phyloP scores from a whole-genome alignment of 2,113 vertebrate genomes.

The Elephas maximus region DNA sequence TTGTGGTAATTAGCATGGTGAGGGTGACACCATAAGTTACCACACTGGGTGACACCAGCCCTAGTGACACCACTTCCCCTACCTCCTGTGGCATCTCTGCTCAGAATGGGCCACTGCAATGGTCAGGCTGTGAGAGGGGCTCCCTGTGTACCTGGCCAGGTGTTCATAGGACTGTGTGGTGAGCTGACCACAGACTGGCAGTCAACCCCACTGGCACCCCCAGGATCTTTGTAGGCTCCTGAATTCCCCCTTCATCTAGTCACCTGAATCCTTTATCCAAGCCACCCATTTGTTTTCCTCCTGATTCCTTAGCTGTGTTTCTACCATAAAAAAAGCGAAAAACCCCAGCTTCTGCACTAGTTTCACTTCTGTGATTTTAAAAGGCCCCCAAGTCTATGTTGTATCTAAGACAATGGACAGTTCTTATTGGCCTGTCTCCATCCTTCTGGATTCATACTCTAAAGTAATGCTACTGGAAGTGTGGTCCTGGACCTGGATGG shows the following conservation, averaged over 20 bases:
- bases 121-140: rapidly evolving
- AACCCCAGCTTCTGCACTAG: not conserved
- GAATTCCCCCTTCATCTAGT: not conserved
- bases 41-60: too few relatives aligned
- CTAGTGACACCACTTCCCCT: too few relatives aligned
- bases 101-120: not conserved
- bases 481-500: not conserved
- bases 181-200: not conserved
- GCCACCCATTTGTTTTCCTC: not conserved
- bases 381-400: not conserved
- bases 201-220: rapidly evolving
- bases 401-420: not conserved
- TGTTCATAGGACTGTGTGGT: not conserved
- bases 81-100: not conserved
- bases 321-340: not conserved
- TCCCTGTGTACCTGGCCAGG: too few relatives aligned
- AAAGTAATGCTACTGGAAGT: not conserved
- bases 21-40: too few relatives aligned
- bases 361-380: not conserved
- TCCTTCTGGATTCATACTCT: not conserved
- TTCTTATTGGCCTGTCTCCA: not conserved
- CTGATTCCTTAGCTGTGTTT: not conserved
- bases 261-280: not conserved
- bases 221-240: too few relatives aligned
- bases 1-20: too few relatives aligned